Evolutionary conservation across 1,140 invertebrate genomes (phyloP), one percentile per base, ranked within the genome.

Genomic region (Drosophila ironensis): DNA sequence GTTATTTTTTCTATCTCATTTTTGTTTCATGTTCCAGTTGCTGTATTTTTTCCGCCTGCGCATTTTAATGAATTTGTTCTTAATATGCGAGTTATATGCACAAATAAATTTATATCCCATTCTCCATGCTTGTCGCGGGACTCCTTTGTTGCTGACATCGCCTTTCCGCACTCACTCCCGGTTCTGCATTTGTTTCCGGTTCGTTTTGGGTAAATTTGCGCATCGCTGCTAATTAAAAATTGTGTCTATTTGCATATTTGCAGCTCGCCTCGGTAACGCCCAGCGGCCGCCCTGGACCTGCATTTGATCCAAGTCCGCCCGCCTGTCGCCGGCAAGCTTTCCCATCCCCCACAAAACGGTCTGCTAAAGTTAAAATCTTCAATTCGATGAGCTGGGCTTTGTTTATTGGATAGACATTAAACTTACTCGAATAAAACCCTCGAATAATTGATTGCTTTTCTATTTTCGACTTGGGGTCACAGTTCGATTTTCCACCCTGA

Each of bases 181-280:
- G 11, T 27, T 45, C 11, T 22, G 16, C 12, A 37, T 22, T 40
- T 46, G 30, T 61, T 63, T 63, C 60, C 60, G 60, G 41, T 63
- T 48, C 11, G 53, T 47, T 70, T 50, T 67, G 69, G 59, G 63
- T 37, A 84, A 84, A 84, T 84, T 84, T 84, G 80, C 80, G 78
- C 78, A 38, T 74, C 69, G 80, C 44, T 84, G 80, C 78, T 84
- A 84, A 84, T 84, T 84, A 84, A 84, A 84, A 84, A 84, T 84
- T 84, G 80, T 78, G 78, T 84, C 80, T 84, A 84, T 84, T 84
- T 84, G 80, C 78, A 84, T 84, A 84, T 84, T 84, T 84, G 78
- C 67, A 64, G 53, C 76, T 30, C 30, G n/a, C 37, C 24, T 45
- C 22, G 51, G 41, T 25, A 40, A 51, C 53, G 53, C 41, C 24